Evolutionary conservation across 2,888 invertebrate species (phyloP), one percentile per base, ranked within the genome.

Genomic region (Escarpia spicata): DNA sequence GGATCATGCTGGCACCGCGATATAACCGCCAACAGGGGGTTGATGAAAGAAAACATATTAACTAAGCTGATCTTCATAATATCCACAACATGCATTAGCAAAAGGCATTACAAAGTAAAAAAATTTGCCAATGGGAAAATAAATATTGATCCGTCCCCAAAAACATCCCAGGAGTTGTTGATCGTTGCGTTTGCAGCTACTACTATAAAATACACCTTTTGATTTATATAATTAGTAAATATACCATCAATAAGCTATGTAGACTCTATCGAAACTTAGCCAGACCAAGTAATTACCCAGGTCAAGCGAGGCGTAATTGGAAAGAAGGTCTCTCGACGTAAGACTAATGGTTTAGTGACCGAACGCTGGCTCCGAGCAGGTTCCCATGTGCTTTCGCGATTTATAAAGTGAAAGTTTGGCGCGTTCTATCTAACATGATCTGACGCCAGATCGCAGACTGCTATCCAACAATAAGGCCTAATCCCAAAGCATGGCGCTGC

Each of bases 331-430:
- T 75, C 75, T 26, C 75, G 75, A 75, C 75, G 75, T 75, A 19
- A 75, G 75, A n/a, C 75, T 75, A 75, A 75, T 75, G 75, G 75
- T 75, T 75, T n/a, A 75, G 19, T 75, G 75, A 75, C 75, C 19
- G 75, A 26, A 75, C 19, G 75, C 6, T 6, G 75, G n/a, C 75
- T 19, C 26, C 1, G 19, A 6, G 6, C 9, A 1, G 75, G 4
- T 26, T 75, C 75, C 75, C 75, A 6, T 75, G 75, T 75, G 75
- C n/a, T 75, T 75, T 26, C 26, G 26, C 75, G 75, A 75, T 75
- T 75, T 75, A 75, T 26, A 75, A 75, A 75, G 26, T n/a, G 75
- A 75, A 75, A 75, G 19, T 75, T 75, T 75, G 75, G 19, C 75
- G 75, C n/a, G 75, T 75, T 52, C 52, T 75, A 75, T 75, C 75